Evolutionary conservation across 1,140 invertebrate species (phyloP), one percentile per base, ranked within the genome.

Genomic region (Drosophila bocqueti): DNA sequence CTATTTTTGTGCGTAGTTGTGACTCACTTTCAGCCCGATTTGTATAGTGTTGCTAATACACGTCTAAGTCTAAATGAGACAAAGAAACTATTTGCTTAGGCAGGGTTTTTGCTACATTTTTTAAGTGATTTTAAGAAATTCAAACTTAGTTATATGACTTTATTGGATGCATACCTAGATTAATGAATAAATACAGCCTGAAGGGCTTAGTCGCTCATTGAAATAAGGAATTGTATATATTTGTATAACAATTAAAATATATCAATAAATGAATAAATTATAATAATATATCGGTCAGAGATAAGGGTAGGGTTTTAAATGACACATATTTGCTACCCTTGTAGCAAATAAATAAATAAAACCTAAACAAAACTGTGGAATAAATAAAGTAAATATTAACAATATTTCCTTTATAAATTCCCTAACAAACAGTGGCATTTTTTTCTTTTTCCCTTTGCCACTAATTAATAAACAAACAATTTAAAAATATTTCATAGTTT

Each of bases 1-100:
- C 72, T 75, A 75, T 75, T 63, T 75, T 18, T n/a, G 69, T 75
- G 72, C 69, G 52, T 73, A 73, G 72, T 72, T 49, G n/a, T 76
- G 71, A 76, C 38, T 76, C 72, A 76, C 72, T 58, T 75, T 18
- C 57, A 74, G 60, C 21, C 34, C 34, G 64, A 58, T 72, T 68
- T 58, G 52, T 47, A 16, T 43, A 72, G 52, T 50, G 47, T 38
- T 52, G 60, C 29, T 69, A 50, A 13, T 43, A 29, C n/a, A 4
- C 15, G 16, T 7, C 60, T 18, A 24, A 72, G 13, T 11, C 16
- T 16, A 42, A 47, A 55, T 45, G 50, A 45, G 49, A 43, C 72
- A 47, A 40, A 47, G 13, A 2, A 24, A 47, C 21, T 29, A n/a
- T 1, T 10, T 29, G 8, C 29, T 49, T 10, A 49, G 24, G 16